Conservation (phyloP, 2,888 invertebrate genomes). For the Hypomecis atomaria region DNA sequence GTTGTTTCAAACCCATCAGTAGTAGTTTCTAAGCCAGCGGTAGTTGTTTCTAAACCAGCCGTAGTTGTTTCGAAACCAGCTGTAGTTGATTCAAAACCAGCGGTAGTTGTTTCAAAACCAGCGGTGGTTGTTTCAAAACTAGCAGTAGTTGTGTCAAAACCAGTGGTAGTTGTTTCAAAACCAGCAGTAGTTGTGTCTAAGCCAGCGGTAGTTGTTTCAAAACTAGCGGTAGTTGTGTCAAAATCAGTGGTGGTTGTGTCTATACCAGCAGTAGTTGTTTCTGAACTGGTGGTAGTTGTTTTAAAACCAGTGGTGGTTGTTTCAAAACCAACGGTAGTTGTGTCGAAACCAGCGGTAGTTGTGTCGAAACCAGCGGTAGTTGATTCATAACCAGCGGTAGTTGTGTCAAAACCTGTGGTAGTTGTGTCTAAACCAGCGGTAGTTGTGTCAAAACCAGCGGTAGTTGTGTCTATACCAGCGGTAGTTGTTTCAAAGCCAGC, state of each 20-base stretch:
- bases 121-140: constrained; percentile 15
- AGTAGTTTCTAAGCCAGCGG: constrained; percentile 1
- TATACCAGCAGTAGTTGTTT: constrained; percentile 19
- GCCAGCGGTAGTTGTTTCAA: constrained; percentile 14
- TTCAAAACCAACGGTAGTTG: not conserved
- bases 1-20: not conserved
- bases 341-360: constrained; percentile 1
- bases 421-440: constrained; percentile 22
- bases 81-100: not conserved
- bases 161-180: not conserved
- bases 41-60: not conserved
- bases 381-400: not conserved
- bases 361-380: not conserved
- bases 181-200: constrained; percentile 20
- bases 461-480: constrained; percentile 14
- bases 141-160: constrained; percentile 20
- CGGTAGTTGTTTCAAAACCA: not conserved
- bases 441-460: not conserved
- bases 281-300: constrained; percentile 15
- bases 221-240: constrained; percentile 5
- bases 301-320: constrained; percentile 2
- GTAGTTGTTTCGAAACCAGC: constrained; percentile 24
- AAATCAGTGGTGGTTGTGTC: constrained; percentile 13
- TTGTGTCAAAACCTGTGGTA: constrained; percentile 3
- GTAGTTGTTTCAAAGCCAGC: constrained; percentile 15